Evolutionary conservation across 1,140 invertebrate species (phyloP), one percentile per base, ranked within the genome.

Genomic region (Homalodisca vitripennis): DNA sequence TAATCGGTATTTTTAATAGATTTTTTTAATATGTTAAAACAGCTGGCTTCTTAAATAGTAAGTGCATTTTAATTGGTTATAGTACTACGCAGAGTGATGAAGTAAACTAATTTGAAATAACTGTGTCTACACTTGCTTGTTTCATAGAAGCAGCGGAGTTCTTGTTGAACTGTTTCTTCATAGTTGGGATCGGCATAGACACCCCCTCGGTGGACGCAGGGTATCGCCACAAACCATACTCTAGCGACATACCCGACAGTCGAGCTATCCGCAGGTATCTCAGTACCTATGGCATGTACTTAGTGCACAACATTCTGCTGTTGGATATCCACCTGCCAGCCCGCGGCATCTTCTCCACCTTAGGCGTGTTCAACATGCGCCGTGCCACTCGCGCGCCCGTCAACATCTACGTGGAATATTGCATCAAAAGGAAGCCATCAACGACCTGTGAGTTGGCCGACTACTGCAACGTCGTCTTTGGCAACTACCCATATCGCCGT

Each of bases 341-440:
- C n/a, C 3, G 48, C 3, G 48, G 48, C 3, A n/a, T 51, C n/a
- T 51, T 51, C 48, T 20, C 48, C 3, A 51, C 48, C n/a, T 22
- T 51, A 20, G 48, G 48, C 3, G 48, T 51, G 48, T 51, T 51
- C 48, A 51, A 51, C 48, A 51, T 51, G 48, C 22, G 48, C 48
- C 17, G 22, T 14, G 48, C 48, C n/a, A 51, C 48, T 22, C 17
- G 48, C 3, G 48, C 48, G 22, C 48, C 48, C 22, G 48, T 51
- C 48, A 51, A 51, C 48, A 22, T 51, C 3, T 51, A 51, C 22
- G 48, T 51, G n/a, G 48, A 51, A 22, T 51, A 20, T 20, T 51
- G 48, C n/a, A 22, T 22, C n/a, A 22, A 51, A 3, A 3, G 48
- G 6, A 51, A 14, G 3, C 48, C 48, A 3, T 51, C 48, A 14